A percentile compares a stretch with the other conserved stretches of the same genome.
Conservation (phyloP, 2,797 vertebrate species). For the Gymnoscopelus braueri region DNA sequence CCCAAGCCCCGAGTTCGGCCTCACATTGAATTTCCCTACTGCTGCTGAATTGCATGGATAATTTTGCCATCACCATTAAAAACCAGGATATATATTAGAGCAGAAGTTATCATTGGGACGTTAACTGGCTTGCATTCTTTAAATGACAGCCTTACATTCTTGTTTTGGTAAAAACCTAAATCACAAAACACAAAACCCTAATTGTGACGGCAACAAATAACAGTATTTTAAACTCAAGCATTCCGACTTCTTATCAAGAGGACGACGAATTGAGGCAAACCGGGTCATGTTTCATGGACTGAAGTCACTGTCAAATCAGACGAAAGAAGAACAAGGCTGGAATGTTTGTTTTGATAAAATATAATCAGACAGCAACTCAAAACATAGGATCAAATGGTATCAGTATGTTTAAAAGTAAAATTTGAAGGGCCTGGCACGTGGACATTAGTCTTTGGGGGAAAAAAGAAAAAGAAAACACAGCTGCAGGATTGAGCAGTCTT, state of each 20-base stretch:
- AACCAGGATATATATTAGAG: background rate
- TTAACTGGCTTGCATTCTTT: conserved; percentile 1
- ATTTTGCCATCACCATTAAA: conserved; percentile 2
- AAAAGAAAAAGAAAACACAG: too few relatives aligned
- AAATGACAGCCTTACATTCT: background rate
- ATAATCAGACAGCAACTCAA: conserved; percentile 23
- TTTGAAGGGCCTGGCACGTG: background rate
- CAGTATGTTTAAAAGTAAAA: background rate
- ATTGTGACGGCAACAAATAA: background rate
- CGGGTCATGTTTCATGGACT: background rate
- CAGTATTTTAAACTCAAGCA: conserved; percentile 6
- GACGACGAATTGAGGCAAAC: background rate
- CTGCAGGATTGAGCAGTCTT: too few relatives aligned
- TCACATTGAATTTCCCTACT: conserved; percentile 28
- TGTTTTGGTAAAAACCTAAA: conserved; percentile 1
- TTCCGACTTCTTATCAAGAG: conserved; percentile 13
- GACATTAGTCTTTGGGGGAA: too few relatives aligned
- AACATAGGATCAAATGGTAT: conserved; percentile 12
- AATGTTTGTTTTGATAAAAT: conserved; percentile 59
- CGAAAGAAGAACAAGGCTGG: conserved; percentile 42
- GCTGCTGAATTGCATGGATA: background rate
- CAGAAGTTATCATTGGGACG: conserved; percentile 2
- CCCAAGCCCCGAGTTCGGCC: conserved; percentile 47
- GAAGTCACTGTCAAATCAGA: background rate
- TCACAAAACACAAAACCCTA: too few relatives aligned